Evolutionary conservation across 2,888 invertebrate genomes (phyloP).

Genomic region (Lasioglossum pauxillum): DNA sequence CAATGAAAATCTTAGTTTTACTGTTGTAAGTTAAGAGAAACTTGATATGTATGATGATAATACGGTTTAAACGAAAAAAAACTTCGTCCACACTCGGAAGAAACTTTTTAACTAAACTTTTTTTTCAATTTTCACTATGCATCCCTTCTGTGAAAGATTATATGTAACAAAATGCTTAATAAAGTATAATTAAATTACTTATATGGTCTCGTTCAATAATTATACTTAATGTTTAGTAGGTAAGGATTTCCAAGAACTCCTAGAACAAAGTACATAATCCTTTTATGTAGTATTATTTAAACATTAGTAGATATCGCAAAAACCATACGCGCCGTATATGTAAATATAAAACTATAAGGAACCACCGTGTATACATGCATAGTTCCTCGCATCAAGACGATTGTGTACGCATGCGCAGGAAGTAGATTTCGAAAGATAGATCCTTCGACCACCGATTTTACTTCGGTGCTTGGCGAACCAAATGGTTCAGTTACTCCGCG

Average conservation of each 20-base stretch:
- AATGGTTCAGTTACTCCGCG: constrained; percentile 10
- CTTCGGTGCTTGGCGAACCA: neutral
- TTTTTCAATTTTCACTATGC: constrained; percentile 44
- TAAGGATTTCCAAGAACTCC: constrained; percentile 7
- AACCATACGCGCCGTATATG: constrained; percentile 29
- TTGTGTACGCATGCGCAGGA: constrained; percentile 42
- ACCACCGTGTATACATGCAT: constrained; percentile 24
- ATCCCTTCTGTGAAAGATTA: constrained; percentile 31
- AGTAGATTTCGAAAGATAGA: constrained; percentile 18
- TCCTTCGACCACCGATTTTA: constrained; percentile 26
- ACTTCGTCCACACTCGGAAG: constrained; percentile 44
- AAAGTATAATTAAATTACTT: constrained; percentile 41
- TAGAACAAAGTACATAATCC: constrained; percentile 29
- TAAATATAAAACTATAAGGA: constrained; percentile 45
- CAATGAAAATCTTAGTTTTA: constrained; percentile 49
- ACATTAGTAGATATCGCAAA: constrained; percentile 28
- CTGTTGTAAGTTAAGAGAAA: constrained; percentile 34
- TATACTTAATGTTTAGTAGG: constrained; percentile 11
- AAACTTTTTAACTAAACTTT: constrained; percentile 33
- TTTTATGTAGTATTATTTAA: constrained; percentile 31
- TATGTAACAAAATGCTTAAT: constrained; percentile 50
- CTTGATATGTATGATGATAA: constrained; percentile 12
- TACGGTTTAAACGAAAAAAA: constrained; percentile 33
- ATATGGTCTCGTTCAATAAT: neutral
- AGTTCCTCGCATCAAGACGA: constrained; percentile 30